phyloP scores from a whole-genome alignment of 2,888 invertebrate species.

The Notocelia uddmanniana region DNA sequence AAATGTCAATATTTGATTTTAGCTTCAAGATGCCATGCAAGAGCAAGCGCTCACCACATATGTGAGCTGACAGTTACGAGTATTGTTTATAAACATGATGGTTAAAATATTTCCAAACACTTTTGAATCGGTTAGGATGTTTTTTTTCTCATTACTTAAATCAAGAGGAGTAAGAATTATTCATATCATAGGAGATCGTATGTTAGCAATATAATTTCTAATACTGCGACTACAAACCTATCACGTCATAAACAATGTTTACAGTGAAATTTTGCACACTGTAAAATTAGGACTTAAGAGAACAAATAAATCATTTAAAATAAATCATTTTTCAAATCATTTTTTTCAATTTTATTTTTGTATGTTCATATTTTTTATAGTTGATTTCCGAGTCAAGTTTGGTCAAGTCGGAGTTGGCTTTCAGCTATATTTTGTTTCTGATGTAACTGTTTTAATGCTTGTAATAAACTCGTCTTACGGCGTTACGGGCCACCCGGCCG shows the following conservation, averaged over 20 bases:
- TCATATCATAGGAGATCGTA: not conserved
- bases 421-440: conserved; percentile 24
- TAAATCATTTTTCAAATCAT: no score
- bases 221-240: not conserved
- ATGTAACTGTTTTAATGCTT: conserved; percentile 48
- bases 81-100: conserved; percentile 21
- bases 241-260: conserved; percentile 22
- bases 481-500: conserved; percentile 43
- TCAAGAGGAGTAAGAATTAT: no score
- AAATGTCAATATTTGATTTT: conserved; percentile 38
- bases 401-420: conserved; percentile 56
- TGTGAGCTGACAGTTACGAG: not conserved
- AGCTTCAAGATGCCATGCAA: conserved; percentile 28
- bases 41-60: not conserved
- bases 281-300: no score
- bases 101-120: conserved; percentile 20
- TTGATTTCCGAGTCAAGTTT: conserved; percentile 65
- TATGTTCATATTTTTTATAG: conserved; percentile 60
- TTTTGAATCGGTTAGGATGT: not conserved
- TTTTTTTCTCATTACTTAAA: no score
- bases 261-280: conserved; percentile 7
- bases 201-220: not conserved
- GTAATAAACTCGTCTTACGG: conserved; percentile 53
- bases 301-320: no score
- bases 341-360: no score